Evolutionary conservation across 2,113 vertebrate species (phyloP).

Genomic region (Mormoops blainvillei): DNA sequence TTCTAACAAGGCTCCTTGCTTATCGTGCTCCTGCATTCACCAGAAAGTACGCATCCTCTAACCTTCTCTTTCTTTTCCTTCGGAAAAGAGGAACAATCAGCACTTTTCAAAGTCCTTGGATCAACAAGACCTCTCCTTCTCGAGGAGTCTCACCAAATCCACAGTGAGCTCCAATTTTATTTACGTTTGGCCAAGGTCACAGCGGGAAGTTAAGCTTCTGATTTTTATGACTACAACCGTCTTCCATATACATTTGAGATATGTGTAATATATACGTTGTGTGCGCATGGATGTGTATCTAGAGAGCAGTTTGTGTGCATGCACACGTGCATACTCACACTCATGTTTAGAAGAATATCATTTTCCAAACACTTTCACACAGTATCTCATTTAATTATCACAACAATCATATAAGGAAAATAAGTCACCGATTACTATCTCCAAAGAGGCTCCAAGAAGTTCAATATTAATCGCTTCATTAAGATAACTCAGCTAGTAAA

Average conservation of each 20-base stretch:
- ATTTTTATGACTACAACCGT: background rate
- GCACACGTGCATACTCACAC: background rate
- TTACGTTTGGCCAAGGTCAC: background rate
- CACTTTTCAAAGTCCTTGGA: background rate
- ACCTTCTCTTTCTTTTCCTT: background rate
- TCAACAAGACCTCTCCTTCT: background rate
- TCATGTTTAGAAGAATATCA: background rate
- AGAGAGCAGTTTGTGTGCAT: background rate
- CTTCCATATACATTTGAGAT: background rate
- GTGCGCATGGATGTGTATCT: background rate
- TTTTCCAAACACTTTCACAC: background rate
- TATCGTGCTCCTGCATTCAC: background rate
- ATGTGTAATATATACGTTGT: background rate
- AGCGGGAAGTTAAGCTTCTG: background rate
- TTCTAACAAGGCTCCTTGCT: slow-evolving; percentile 7
- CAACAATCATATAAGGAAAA: background rate
- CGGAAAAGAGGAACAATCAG: background rate
- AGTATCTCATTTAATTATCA: background rate
- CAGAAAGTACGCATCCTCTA: slow-evolving; percentile 5
- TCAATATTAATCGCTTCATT: background rate
- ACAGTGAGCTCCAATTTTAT: background rate
- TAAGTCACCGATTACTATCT: background rate
- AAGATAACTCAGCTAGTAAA: background rate
- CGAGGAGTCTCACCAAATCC: background rate
- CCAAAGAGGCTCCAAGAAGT: background rate